A percentile compares a stretch with the other conserved stretches of the same genome.
Conservation (phyloP, 2,888 invertebrate species). For the Lumbricus terrestris region DNA sequence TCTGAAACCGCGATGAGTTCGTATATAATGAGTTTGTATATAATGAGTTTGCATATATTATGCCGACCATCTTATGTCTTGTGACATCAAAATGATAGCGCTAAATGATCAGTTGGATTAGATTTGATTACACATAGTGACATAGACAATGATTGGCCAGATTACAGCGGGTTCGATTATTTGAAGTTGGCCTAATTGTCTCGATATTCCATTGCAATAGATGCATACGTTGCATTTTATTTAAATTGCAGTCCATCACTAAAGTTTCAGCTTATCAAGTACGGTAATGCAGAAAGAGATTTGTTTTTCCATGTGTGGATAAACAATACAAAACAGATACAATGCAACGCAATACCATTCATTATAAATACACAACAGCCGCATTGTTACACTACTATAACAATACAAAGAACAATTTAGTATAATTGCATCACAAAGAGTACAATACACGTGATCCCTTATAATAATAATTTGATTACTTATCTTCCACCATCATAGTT, state of each 20-base stretch:
- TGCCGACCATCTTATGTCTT: no score
- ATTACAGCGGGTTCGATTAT: no score
- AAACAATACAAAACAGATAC: neutral
- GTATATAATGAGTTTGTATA: no score
- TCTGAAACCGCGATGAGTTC: neutral
- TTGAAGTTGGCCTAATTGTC: no score
- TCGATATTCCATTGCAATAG: no score
- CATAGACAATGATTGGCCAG: no score
- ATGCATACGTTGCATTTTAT: neutral
- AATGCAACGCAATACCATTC: neutral
- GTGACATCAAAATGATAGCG: no score
- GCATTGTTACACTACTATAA: neutral
- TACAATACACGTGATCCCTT: no score
- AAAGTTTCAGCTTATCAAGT: neutral
- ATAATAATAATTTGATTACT: neutral
- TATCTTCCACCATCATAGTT: neutral
- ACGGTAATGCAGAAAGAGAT: neutral
- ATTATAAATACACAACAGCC: neutral
- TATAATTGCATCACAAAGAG: neutral
- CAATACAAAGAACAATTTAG: neutral
- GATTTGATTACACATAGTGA: no score
- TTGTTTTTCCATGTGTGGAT: neutral
- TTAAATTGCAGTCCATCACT: neutral
- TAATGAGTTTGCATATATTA: no score
- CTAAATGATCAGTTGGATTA: neutral